Evolutionary conservation across 2,797 vertebrate species (phyloP).

Genomic region (Characodon lateralis): DNA sequence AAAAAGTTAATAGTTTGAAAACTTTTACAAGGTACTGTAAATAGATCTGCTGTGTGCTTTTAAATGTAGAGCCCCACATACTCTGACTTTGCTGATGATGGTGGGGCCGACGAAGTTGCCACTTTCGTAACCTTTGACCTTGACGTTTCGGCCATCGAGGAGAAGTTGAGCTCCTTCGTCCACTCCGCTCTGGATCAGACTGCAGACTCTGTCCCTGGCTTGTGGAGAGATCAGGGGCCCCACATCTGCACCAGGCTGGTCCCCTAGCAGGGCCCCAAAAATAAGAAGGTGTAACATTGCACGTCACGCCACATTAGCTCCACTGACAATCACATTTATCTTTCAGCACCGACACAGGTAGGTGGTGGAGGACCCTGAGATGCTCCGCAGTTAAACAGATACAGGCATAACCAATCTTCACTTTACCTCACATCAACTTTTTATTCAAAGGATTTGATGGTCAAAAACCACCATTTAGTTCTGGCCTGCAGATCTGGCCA

Average conservation of each 20-base stretch:
- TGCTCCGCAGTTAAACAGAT: constrained; percentile 64
- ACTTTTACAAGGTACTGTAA: background rate
- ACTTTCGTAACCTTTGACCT: constrained; percentile 93
- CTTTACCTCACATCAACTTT: constrained; percentile 57
- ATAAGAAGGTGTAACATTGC: constrained; percentile 63
- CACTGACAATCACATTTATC: constrained; percentile 40
- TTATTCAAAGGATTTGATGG: constrained; percentile 58
- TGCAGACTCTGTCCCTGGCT: constrained; percentile 89
- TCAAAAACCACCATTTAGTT: constrained; percentile 68
- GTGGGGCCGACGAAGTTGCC: constrained; percentile 97
- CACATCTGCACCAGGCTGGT: constrained; percentile 94
- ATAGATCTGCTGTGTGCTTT: background rate
- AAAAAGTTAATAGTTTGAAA: background rate
- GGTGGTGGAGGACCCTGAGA: constrained; percentile 53
- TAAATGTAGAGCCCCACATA: constrained; percentile 61
- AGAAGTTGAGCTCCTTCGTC: constrained; percentile 90
- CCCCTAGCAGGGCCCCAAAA: constrained; percentile 81
- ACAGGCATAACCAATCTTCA: constrained; percentile 44
- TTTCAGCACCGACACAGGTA: constrained; percentile 51
- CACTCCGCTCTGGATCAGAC: constrained; percentile 89
- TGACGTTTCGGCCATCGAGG: constrained; percentile 89
- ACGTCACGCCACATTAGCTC: constrained; percentile 24
- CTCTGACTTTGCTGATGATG: constrained; percentile 88
- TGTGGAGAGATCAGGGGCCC: constrained; percentile 93
- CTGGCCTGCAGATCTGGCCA: constrained; percentile 71